These are phyloP conservation scores for Volucella bombylans DNA, from an alignment of 2,888 invertebrate genomes.

Conservation along the genomic window DNA sequence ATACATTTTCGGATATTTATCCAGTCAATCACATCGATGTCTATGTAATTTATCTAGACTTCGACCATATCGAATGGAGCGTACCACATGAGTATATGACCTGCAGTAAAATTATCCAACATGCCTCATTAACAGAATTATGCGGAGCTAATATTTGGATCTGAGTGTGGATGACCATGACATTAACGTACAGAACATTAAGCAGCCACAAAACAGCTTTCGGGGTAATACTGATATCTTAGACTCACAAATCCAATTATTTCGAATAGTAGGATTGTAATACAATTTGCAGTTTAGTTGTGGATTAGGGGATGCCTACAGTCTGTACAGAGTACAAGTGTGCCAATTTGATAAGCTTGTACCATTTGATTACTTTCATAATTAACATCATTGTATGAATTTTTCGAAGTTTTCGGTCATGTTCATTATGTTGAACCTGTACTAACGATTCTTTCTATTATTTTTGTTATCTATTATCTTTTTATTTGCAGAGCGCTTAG, in stretches of 20 bases:
- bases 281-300: conserved; percentile 23
- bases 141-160: conserved; percentile 12
- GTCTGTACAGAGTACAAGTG: background rate
- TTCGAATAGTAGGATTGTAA: conserved; percentile 1
- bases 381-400: conserved; percentile 16
- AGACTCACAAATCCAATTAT: conserved; percentile 32
- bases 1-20: no score
- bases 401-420: background rate
- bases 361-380: conserved; percentile 22
- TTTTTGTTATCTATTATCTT: no score
- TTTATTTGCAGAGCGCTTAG: no score
- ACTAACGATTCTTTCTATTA: no score
- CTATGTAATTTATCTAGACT: no score
- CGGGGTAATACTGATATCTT: conserved; percentile 5
- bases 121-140: conserved; percentile 19
- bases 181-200: background rate
- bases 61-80: background rate
- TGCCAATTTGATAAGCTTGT: conserved; percentile 40
- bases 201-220: conserved; percentile 4
- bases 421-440: no score
- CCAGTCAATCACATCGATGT: no score
- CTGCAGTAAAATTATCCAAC: background rate
- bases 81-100: background rate
- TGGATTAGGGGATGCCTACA: conserved; percentile 4
- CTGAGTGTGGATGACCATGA: background rate